A percentile compares a stretch with the other conserved stretches of the same genome.
phyloP scores from a whole-genome alignment of 2,888 invertebrate species.

The Psococerastis gibbosa region DNA sequence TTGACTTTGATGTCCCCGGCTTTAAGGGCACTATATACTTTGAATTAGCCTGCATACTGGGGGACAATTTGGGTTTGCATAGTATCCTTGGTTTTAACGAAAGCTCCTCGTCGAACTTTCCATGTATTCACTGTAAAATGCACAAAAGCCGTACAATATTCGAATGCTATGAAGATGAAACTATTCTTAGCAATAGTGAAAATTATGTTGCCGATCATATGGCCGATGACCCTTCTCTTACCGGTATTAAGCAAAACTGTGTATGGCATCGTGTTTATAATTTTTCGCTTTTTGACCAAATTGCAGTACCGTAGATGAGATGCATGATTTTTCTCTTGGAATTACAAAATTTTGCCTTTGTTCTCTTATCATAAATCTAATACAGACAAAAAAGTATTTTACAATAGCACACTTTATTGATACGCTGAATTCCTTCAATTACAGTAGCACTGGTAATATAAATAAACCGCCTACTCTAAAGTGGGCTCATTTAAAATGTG shows the following conservation, averaged over 20 bases:
- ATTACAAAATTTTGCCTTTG: too few relatives aligned
- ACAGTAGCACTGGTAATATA: not conserved
- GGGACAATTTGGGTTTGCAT: conserved; percentile 17
- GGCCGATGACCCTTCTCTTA: conserved; percentile 9
- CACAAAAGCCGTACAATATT: conserved; percentile 12
- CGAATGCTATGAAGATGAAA: conserved; percentile 12
- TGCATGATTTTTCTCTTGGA: conserved; percentile 17
- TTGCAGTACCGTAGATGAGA: conserved; percentile 14
- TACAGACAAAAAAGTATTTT: conserved; percentile 10
- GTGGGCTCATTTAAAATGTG: not conserved
- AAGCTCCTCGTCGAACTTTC: too few relatives aligned
- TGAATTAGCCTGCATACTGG: conserved; percentile 14
- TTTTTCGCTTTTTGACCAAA: conserved; percentile 16
- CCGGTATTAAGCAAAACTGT: conserved; percentile 15
- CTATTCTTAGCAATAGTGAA: conserved; percentile 8
- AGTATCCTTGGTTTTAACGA: conserved; percentile 15
- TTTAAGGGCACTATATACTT: conserved; percentile 14
- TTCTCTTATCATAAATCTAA: conserved; percentile 6
- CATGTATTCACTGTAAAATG: too few relatives aligned
- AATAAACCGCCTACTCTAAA: not conserved
- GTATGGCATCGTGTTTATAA: conserved; percentile 13
- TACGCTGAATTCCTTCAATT: not conserved
- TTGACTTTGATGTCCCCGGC: conserved; percentile 9
- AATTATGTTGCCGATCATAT: conserved; percentile 14
- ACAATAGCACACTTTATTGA: conserved; percentile 2